Evolutionary conservation across 1,140 invertebrate species (phyloP).

Genomic region (Bursaphelenchus mucronatus): DNA sequence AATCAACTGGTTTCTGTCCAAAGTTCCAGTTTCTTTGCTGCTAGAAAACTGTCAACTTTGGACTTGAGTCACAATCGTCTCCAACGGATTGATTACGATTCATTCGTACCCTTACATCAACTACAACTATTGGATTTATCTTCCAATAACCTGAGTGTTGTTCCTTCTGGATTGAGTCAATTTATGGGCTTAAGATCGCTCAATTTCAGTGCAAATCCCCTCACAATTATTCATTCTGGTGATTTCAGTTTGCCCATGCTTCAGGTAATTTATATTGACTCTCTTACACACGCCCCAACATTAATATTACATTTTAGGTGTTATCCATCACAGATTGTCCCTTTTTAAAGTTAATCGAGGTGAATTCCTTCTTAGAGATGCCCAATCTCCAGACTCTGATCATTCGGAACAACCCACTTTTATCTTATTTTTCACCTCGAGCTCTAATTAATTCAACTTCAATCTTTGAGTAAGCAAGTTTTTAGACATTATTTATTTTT

Average conservation of each 20-base stretch:
- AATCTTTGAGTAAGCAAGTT: slow-evolving; percentile 40
- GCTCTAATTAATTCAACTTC: slow-evolving; percentile 34
- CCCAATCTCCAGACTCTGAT: slow-evolving; percentile 36
- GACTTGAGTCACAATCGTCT: slow-evolving; percentile 40
- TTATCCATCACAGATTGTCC: slow-evolving; percentile 32
- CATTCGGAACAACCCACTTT: slow-evolving; percentile 33
- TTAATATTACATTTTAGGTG: slow-evolving; percentile 13
- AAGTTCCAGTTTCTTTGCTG: slow-evolving; percentile 44
- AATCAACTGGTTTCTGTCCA: slow-evolving; percentile 40
- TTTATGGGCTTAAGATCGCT: slow-evolving; percentile 39
- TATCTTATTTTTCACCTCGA: slow-evolving; percentile 40
- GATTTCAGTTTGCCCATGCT: slow-evolving; percentile 39
- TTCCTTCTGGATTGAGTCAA: slow-evolving; percentile 40
- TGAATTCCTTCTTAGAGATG: slow-evolving; percentile 29
- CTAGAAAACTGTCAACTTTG: slow-evolving; percentile 26
- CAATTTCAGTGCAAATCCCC: slow-evolving; percentile 47
- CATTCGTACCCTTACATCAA: slow-evolving; percentile 44
- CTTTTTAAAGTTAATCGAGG: slow-evolving; percentile 32
- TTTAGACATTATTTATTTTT: slow-evolving; percentile 20
- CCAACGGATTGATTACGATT: slow-evolving; percentile 44
- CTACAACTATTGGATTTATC: slow-evolving; percentile 44
- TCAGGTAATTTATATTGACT: slow-evolving; percentile 18
- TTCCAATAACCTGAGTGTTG: slow-evolving; percentile 36
- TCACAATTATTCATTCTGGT: slow-evolving; percentile 32
- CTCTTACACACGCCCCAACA: not conserved